A percentile compares a stretch with the other conserved stretches of the same genome.
phyloP scores from a whole-genome alignment of 2,113 vertebrate species.

The Natator depressus region DNA sequence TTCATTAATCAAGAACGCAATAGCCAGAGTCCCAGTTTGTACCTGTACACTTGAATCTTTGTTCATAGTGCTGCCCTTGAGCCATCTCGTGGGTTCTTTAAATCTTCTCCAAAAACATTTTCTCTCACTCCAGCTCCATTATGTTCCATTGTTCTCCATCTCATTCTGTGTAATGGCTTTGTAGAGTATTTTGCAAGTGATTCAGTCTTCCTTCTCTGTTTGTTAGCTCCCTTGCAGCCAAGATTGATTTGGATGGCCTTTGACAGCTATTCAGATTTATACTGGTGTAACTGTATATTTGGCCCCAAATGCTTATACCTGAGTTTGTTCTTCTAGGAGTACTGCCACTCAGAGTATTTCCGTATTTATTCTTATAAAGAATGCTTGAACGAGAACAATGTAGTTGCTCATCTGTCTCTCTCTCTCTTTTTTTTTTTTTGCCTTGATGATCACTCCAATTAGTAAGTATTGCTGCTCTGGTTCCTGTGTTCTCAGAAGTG shows the following conservation, averaged over 20 bases:
- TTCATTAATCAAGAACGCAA: slow-evolving; percentile 49
- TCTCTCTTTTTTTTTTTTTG: slow-evolving; percentile 25
- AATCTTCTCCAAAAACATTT: slow-evolving; percentile 23
- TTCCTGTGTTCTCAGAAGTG: slow-evolving; percentile 22
- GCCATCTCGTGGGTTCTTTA: slow-evolving; percentile 27
- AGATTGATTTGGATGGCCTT: background rate
- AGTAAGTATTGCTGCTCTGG: background rate
- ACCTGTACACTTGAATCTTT: background rate
- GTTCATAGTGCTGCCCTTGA: slow-evolving; percentile 18
- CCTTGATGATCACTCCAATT: background rate
- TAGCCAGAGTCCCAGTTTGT: background rate
- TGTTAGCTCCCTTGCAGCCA: background rate
- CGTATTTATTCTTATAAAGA: slow-evolving; percentile 17
- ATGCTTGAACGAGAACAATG: slow-evolving; percentile 14
- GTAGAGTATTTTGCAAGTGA: background rate
- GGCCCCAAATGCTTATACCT: background rate
- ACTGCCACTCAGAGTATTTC: background rate
- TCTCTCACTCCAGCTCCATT: background rate
- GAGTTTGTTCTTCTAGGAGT: background rate
- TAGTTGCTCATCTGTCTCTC: background rate
- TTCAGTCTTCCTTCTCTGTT: background rate
- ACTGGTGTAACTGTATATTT: background rate
- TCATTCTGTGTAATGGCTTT: background rate
- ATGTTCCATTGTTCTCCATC: background rate
- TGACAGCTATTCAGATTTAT: background rate